Conservation (phyloP, 2,797 vertebrate genomes). For the Diplodus puntazzo region DNA sequence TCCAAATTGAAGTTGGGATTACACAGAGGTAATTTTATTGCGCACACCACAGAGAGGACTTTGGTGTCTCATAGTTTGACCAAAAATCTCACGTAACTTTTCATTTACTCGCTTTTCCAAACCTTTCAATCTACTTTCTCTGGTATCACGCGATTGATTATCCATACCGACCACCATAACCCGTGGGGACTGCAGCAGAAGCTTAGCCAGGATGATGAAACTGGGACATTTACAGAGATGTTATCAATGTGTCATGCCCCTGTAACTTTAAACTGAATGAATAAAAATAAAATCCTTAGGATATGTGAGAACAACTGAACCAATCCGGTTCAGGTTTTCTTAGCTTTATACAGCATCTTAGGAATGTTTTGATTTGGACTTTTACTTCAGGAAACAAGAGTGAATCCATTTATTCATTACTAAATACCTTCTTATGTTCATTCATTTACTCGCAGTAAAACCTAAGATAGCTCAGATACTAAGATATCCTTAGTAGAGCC, state of each 20-base stretch:
- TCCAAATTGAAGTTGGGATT: not conserved
- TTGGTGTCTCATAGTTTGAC: not conserved
- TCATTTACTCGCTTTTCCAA: not conserved
- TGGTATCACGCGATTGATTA: not conserved
- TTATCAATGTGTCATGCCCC: too few relatives aligned
- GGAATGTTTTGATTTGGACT: not conserved
- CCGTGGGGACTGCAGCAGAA: too few relatives aligned
- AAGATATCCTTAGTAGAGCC: too few relatives aligned
- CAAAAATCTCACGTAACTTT: not conserved
- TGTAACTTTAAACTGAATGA: too few relatives aligned
- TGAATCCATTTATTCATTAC: not conserved
- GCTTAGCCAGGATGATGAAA: too few relatives aligned
- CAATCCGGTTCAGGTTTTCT: not conserved
- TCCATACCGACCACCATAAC: too few relatives aligned
- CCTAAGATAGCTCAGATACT: too few relatives aligned
- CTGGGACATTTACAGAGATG: too few relatives aligned
- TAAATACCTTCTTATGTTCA: not conserved
- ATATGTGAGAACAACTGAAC: not conserved
- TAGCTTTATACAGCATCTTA: not conserved
- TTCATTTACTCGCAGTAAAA: not conserved
- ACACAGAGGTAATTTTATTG: too few relatives aligned
- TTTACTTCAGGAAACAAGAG: not conserved
- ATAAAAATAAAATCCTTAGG: not conserved
- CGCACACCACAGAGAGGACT: not conserved
- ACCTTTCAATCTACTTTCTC: not conserved